phyloP scores from a whole-genome alignment of 1,140 invertebrate species.

The Orius insidiosus region DNA sequence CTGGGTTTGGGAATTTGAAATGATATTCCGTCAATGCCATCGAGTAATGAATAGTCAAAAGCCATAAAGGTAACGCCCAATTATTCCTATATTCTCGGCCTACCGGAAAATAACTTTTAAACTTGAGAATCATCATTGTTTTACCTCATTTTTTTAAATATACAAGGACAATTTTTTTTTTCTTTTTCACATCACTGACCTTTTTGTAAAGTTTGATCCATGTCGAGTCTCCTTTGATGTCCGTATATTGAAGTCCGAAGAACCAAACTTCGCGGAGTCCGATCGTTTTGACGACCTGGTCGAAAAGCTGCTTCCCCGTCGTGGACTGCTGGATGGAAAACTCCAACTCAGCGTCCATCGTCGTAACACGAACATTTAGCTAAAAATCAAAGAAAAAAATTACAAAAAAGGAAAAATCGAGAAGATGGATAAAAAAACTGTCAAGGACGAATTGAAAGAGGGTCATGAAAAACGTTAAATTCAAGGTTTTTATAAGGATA shows the following conservation, averaged over 20 bases:
- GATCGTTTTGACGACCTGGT: conserved; percentile 99
- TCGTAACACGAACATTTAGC: conserved; percentile 98
- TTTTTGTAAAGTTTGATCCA: conserved; percentile 99
- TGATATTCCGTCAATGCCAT: too few relatives aligned
- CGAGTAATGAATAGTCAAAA: too few relatives aligned
- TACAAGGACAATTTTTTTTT: not conserved
- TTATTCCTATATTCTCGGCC: too few relatives aligned
- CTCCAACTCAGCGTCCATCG: conserved; percentile 99
- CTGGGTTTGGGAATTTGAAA: too few relatives aligned
- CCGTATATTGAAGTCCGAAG: conserved; percentile 97
- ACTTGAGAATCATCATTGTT: not conserved
- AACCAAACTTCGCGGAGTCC: conserved; percentile 99
- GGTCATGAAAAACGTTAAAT: too few relatives aligned
- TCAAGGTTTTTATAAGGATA: too few relatives aligned
- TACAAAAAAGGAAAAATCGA: too few relatives aligned
- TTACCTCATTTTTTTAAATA: not conserved
- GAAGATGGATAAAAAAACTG: too few relatives aligned
- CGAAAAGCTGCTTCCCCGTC: conserved; percentile 98
- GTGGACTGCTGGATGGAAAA: conserved; percentile 99
- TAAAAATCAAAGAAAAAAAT: conserved; percentile 29
- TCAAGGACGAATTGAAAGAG: too few relatives aligned
- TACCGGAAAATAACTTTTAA: too few relatives aligned
- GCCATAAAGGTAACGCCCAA: too few relatives aligned
- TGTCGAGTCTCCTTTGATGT: conserved; percentile 91
- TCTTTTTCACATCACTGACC: conserved; percentile 34